Evolutionary conservation across 2,797 vertebrate species (phyloP).

Genomic region (Buceros bicornis): DNA sequence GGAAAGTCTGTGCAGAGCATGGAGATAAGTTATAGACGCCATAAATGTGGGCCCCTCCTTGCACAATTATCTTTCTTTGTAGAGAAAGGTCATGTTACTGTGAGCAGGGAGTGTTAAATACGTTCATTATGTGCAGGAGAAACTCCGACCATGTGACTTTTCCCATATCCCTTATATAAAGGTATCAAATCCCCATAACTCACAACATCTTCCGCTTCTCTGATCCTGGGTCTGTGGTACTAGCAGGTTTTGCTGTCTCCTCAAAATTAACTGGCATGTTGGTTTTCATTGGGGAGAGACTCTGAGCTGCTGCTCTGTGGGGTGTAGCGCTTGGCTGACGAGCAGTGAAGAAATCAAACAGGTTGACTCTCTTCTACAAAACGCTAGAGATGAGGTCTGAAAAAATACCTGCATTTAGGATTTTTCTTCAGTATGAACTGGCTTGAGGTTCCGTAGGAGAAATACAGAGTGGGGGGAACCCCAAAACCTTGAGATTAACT

Average conservation of each 20-base stretch:
- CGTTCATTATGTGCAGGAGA: not conserved
- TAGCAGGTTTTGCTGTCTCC: not conserved
- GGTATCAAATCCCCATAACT: not conserved
- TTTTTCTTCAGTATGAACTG: not conserved
- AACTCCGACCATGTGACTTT: not conserved
- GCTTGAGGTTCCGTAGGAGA: not conserved
- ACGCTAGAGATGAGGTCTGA: fast-evolving
- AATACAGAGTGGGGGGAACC: not conserved
- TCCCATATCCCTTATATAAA: fast-evolving
- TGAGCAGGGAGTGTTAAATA: not conserved
- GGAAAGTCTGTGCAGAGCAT: not conserved
- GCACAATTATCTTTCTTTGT: too few species aligned
- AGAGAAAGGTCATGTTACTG: fast-evolving
- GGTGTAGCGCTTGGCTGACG: fast-evolving
- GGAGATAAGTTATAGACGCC: not conserved
- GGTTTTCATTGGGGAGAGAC: fast-evolving
- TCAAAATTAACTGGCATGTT: fast-evolving
- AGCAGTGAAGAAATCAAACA: not conserved
- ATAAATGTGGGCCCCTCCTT: not conserved
- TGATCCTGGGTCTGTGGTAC: not conserved
- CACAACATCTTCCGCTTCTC: not conserved
- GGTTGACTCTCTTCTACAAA: not conserved
- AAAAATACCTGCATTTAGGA: fast-evolving
- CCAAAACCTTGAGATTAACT: not conserved
- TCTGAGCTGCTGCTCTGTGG: fast-evolving